phyloP scores from a whole-genome alignment of 2,888 invertebrate species.

The Harmothoe impar region DNA sequence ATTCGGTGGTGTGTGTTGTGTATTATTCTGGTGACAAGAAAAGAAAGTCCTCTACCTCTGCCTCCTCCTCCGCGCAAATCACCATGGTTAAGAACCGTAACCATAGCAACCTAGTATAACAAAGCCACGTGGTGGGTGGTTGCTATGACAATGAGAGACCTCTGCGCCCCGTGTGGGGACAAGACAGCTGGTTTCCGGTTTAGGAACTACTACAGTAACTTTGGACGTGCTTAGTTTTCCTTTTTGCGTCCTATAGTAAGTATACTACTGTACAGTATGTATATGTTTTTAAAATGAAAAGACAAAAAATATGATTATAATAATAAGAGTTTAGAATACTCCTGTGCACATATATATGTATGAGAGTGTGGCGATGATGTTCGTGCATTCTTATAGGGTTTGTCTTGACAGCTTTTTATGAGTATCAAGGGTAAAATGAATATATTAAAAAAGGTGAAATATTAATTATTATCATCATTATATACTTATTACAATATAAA shows the following conservation, averaged over 20 bases:
- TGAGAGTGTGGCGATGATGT: background rate
- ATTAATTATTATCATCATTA: background rate
- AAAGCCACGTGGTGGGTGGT: conserved; percentile 21
- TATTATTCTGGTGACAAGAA: background rate
- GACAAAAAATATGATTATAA: background rate
- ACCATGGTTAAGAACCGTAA: conserved; percentile 33
- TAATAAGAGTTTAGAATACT: background rate
- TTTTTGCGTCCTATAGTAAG: conserved; percentile 52
- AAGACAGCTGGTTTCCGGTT: conserved; percentile 28
- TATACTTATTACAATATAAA: background rate
- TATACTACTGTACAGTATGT: background rate
- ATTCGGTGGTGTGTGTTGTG: background rate
- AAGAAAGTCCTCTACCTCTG: background rate
- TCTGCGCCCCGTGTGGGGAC: background rate
- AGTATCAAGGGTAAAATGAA: no score
- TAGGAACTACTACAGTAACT: background rate
- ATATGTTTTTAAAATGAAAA: conserved; percentile 19
- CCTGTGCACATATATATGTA: background rate
- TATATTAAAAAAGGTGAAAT: background rate
- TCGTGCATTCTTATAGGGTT: background rate
- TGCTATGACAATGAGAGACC: conserved; percentile 37
- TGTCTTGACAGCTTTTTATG: conserved; percentile 20
- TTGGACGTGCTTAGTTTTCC: conserved; percentile 30
- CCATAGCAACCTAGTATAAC: conserved; percentile 57
- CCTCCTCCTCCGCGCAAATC: conserved; percentile 6